Evolutionary conservation across 2,113 vertebrate genomes (phyloP).

Genomic region (Oriolus oriolus): DNA sequence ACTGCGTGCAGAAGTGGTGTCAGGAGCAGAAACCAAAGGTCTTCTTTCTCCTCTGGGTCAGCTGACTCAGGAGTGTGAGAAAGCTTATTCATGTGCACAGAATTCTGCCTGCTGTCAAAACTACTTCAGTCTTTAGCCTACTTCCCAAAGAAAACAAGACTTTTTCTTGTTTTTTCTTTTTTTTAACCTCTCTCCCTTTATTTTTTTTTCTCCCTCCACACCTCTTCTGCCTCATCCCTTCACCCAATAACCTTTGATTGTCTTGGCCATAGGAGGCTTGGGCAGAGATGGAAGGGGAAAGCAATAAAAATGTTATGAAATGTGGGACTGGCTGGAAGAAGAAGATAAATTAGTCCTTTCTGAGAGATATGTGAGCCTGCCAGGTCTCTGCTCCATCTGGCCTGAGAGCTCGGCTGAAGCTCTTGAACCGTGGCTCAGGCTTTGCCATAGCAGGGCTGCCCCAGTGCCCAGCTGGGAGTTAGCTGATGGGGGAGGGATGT

Average conservation of each 20-base stretch:
- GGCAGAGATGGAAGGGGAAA: background rate
- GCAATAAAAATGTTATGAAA: background rate
- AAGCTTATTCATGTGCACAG: background rate
- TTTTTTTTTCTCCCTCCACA: background rate
- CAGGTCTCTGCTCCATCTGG: background rate
- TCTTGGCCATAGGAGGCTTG: background rate
- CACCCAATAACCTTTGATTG: background rate
- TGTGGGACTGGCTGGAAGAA: background rate
- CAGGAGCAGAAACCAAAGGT: constrained; percentile 8
- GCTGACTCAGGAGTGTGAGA: background rate
- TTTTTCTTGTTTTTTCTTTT: no score
- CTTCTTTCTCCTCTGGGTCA: background rate
- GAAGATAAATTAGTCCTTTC: background rate
- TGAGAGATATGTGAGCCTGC: background rate
- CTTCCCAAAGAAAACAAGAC: background rate
- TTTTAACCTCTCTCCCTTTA: rapidly evolving
- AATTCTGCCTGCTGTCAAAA: background rate
- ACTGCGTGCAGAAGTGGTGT: background rate
- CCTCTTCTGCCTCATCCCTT: background rate
- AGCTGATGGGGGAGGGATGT: background rate
- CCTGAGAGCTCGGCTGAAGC: background rate
- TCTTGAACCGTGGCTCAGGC: background rate
- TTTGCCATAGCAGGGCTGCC: background rate
- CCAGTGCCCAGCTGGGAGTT: background rate
- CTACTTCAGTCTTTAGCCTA: background rate